Base-by-base conservation (phyloP, 1,140 invertebrate species). In the Ips nitidus region DNA sequence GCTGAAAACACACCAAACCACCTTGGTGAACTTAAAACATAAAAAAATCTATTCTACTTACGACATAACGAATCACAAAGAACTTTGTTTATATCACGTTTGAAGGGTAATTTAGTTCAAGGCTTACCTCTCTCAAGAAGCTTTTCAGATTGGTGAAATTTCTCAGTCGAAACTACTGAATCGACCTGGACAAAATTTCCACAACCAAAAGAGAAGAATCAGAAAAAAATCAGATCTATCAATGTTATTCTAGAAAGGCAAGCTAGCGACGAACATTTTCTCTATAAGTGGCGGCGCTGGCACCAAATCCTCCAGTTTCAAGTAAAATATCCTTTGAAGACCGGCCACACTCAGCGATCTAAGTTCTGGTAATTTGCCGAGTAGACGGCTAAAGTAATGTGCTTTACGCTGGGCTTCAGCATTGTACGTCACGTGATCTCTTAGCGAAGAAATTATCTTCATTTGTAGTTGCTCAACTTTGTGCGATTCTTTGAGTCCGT, bases 401-500 rank as follows among this genome's bases (percentile, higher is more conserved):
- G 88, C 87, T 80, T 92, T 94, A 75, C 87, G 87, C 81, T 94
- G 92, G n/a, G 89, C 94, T 78, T 92, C 94, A 60, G 89, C 88
- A 80, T 95, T 94, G 83, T 96, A 95, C 4, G 94, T 97, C 76
- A 97, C 94, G 83, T 98, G 95, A 76, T 98, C 95, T 5, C 94
- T 86, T 6, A 98, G 83, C 56, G 94, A 94, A 61, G 92, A 90
- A 70, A 98, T 97, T 74, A 98, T 94, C 81, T 95, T 96, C 92
- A 94, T 95, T 80, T 98, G 95, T 4, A 98, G 82, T 75, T 94
- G 93, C 79, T 98, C 95, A 71, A 98, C 94, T 76, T 92, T 90
- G 74, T 93, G 89, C 0, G 94, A 92, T 77, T 98, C 95, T 77
- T 93, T 91, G 64, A 98, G 82, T 22, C 95, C 95, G 76, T 97